Conservation (phyloP, 2,113 vertebrate genomes). For the Melierax canorus region DNA sequence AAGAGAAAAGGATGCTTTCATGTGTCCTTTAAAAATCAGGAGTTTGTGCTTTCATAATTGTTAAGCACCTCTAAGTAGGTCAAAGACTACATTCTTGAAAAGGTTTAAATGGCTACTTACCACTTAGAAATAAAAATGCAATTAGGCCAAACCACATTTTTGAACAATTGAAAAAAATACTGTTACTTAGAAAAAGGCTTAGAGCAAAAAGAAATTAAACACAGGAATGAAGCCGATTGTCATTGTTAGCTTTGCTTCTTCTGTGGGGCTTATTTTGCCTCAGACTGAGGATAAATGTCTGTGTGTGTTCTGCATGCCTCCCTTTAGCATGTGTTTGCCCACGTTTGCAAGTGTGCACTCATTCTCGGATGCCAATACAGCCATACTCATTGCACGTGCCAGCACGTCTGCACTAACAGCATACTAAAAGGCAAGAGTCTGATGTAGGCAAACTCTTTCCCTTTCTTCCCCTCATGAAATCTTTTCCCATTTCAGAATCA, state of each 20-base stretch:
- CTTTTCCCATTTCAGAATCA: not conserved
- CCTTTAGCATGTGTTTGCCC: not conserved
- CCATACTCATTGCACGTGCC: no score
- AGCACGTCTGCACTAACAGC: not conserved
- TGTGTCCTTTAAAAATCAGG: not conserved
- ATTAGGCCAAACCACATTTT: not conserved
- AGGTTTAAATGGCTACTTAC: conserved; percentile 9
- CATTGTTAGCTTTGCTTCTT: not conserved
- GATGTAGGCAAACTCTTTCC: not conserved
- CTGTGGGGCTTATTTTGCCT: not conserved
- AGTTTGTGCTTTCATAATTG: not conserved
- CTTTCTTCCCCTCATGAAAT: not conserved
- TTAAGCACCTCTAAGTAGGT: not conserved
- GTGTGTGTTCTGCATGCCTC: not conserved
- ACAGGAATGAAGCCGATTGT: not conserved
- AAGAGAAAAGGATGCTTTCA: not conserved
- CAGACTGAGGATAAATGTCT: not conserved
- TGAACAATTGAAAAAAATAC: not conserved
- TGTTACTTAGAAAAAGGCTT: not conserved
- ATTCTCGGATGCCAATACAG: not conserved
- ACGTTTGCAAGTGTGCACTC: not conserved
- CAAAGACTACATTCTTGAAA: not conserved
- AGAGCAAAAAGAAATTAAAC: not conserved
- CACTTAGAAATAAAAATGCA: not conserved
- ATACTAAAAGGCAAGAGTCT: not conserved